Percentiles rank a stretch among this genome's conserved stretches.
phyloP scores from a whole-genome alignment of 2,113 vertebrate species.

The Acanthisitta chloris region DNA sequence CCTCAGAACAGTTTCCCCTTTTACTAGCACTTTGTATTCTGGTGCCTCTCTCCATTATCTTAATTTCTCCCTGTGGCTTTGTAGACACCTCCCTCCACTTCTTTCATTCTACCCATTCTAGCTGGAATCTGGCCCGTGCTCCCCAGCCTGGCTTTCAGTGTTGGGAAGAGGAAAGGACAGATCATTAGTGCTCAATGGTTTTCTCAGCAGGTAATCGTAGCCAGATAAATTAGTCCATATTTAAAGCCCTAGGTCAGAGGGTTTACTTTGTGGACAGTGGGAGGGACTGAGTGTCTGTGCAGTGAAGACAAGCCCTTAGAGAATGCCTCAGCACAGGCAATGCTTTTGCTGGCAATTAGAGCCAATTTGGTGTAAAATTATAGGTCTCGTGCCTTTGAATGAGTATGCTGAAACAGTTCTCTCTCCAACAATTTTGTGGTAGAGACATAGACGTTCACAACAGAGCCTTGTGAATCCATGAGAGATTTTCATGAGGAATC shows the following conservation, averaged over 20 bases:
- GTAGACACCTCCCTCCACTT: not conserved
- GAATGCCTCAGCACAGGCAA: not conserved
- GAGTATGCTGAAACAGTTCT: slow-evolving; percentile 20
- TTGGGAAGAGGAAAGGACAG: slow-evolving; percentile 10
- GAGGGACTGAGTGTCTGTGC: slow-evolving; percentile 9
- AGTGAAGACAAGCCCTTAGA: not conserved
- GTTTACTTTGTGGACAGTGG: slow-evolving; percentile 9
- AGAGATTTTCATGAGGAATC: not conserved
- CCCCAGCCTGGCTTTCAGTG: not conserved
- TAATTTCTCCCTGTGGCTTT: slow-evolving; percentile 4
- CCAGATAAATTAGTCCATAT: slow-evolving; percentile 36
- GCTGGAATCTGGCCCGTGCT: not conserved
- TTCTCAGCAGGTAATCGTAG: slow-evolving; percentile 44
- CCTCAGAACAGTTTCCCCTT: not conserved
- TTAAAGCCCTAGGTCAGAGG: slow-evolving; percentile 42
- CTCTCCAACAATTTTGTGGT: slow-evolving; percentile 38
- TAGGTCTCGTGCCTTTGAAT: not conserved
- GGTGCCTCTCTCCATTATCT: not conserved
- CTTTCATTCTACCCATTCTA: not conserved
- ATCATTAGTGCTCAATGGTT: slow-evolving; percentile 35
- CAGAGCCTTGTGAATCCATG: not conserved
- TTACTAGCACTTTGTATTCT: not conserved
- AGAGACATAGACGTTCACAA: not conserved
- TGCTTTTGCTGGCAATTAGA: slow-evolving; percentile 47
- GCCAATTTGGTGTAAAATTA: slow-evolving; percentile 49